Base-by-base conservation (phyloP, 2,797 vertebrate genomes). In the Pagetopsis macropterus region DNA sequence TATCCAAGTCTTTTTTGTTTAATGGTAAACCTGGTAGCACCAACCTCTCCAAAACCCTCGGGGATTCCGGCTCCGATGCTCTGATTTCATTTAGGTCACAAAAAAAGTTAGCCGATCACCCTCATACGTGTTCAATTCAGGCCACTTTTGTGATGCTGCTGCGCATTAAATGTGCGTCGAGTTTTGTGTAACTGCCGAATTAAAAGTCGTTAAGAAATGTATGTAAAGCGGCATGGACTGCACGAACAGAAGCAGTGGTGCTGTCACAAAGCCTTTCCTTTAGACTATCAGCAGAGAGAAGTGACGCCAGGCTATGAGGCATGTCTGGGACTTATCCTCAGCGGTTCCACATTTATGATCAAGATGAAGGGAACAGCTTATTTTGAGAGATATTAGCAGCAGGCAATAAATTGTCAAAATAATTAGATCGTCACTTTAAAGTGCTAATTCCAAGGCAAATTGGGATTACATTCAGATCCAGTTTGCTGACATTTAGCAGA, bases 401-500 rank as follows among this genome's bases (percentile, higher is more conserved):
- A 89, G 93, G 92, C 93, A 88, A 93, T 91, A 87, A 90, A 92
- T 92, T 93, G 94, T 94, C 94, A 90, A 92, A 94, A 93, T 93
- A 93, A 95, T 94, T 94, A 94, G 88, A 92, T 92, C 85, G 86
- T 92, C 86, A 79, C 67, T 71, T 84, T 86, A 89, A 93, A 91
- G 88, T 84, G 87, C 91, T 94, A 95, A 94, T 95, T 94, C 94
- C 91, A 92, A 94, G 92, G 91, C 93, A 95, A 95, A 94, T 94
- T 94, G 89, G 90, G 92, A 95, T 94, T 93, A 90, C 81, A 84
- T 85, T 95, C 94, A 93, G 91, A 95, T 94, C 80, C 92, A 92
- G 92, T 95, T 95, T 94, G 93, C 92, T 95, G 94, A 94, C 94
- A 95, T 95, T 95, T 95, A 94, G 90, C 91, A 93, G 93, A 95